Conservation (phyloP, 2,113 vertebrate genomes). For the Chunga burmeisteri region DNA sequence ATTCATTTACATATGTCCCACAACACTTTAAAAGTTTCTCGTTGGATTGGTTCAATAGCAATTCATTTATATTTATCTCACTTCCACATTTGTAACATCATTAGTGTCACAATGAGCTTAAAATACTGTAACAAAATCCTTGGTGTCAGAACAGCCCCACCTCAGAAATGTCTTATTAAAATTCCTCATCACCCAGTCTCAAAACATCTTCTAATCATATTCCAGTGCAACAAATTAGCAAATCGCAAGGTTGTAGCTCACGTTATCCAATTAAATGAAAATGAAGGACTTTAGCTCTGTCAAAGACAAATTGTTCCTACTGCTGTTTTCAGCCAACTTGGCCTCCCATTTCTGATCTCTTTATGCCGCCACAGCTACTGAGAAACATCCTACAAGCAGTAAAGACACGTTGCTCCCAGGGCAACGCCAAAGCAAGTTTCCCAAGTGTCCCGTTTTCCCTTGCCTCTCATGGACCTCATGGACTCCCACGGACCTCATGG, state of each 20-base stretch:
- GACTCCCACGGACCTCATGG: no score
- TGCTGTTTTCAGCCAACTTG: slow-evolving; percentile 6
- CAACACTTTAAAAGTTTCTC: slow-evolving; percentile 51
- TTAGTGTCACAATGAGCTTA: slow-evolving; percentile 56
- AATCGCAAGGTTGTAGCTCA: slow-evolving; percentile 54
- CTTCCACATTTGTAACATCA: slow-evolving; percentile 61
- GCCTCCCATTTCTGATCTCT: not conserved
- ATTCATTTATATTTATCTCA: slow-evolving; percentile 60
- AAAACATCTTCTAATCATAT: slow-evolving; percentile 68
- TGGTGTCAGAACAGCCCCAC: slow-evolving; percentile 35
- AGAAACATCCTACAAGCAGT: not conserved
- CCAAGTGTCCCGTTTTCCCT: not conserved
- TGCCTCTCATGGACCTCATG: not conserved
- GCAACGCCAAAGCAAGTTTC: not conserved
- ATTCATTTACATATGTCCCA: slow-evolving; percentile 57
- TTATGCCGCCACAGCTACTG: not conserved
- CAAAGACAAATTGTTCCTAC: slow-evolving; percentile 47
- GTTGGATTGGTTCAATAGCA: slow-evolving; percentile 16
- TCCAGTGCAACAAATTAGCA: slow-evolving; percentile 62
- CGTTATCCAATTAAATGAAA: slow-evolving; percentile 63
- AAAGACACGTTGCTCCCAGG: not conserved
- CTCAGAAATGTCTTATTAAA: slow-evolving; percentile 60
- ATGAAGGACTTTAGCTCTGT: slow-evolving; percentile 40
- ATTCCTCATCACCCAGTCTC: slow-evolving; percentile 55
- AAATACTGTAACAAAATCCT: slow-evolving; percentile 59